phyloP scores from a whole-genome alignment of 37 sponge, comb jelly and placozoan species.

The Aplysina aerophoba region DNA sequence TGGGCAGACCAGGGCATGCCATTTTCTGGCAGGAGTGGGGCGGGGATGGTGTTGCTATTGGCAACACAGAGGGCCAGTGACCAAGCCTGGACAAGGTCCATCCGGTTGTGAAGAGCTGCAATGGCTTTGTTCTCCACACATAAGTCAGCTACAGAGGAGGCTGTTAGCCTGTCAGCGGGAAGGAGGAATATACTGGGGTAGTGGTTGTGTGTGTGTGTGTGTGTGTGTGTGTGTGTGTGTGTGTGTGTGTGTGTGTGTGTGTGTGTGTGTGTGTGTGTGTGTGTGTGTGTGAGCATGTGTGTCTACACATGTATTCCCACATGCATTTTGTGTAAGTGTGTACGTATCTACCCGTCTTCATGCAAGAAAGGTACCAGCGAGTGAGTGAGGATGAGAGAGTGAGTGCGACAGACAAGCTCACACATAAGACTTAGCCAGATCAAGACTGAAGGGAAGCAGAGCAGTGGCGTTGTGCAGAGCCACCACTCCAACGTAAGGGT shows the following conservation, averaged over 20 bases:
- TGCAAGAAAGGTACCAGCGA: no score
- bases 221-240: conserved; percentile 38
- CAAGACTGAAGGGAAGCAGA: conserved; percentile 56
- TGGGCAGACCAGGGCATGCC: conserved; percentile 70
- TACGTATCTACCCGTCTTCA: not conserved
- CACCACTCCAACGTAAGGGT: conserved; percentile 23
- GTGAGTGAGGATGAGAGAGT: not conserved
- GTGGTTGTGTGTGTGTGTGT: conserved; percentile 41
- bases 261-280: conserved; percentile 35
- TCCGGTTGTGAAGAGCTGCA: conserved; percentile 40
- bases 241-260: conserved; percentile 36
- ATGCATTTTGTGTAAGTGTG: not conserved
- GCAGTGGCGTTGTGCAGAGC: conserved; percentile 31
- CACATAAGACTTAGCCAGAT: conserved; percentile 70
- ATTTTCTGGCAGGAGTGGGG: conserved; percentile 21
- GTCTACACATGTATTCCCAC: not conserved
- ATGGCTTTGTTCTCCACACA: conserved; percentile 58
- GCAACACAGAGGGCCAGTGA: conserved; percentile 57
- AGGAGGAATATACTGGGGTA: not conserved
- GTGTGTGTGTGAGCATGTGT: not conserved
- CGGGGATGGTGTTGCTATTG: not conserved
- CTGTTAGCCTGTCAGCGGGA: conserved; percentile 26
- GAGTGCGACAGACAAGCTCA: not conserved
- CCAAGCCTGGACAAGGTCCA: conserved; percentile 76
- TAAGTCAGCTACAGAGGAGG: conserved; percentile 33